Evolutionary conservation across 2,888 invertebrate genomes (phyloP).

Genomic region (Psococerastis gibbosa): DNA sequence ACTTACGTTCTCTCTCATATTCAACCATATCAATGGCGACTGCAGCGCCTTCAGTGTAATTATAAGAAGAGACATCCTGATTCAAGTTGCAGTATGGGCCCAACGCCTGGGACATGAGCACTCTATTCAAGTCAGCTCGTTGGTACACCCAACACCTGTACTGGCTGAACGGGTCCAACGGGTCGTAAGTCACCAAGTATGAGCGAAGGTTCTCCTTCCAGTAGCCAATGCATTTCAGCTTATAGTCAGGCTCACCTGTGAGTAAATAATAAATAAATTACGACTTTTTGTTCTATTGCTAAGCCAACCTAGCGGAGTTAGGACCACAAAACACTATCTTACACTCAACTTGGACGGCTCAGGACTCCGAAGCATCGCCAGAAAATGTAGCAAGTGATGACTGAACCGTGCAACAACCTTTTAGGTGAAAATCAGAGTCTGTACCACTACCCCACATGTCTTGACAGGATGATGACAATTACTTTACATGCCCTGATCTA

Average conservation of each 20-base stretch:
- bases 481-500: no score
- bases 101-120: conserved; percentile 64
- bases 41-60: conserved; percentile 80
- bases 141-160: conserved; percentile 98
- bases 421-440: no score
- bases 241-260: conserved; percentile 80
- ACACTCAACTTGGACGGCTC: no score
- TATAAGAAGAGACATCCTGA: conserved; percentile 78
- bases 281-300: no score
- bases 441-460: no score
- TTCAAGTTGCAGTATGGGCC: conserved; percentile 79
- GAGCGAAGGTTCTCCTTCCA: conserved; percentile 97
- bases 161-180: conserved; percentile 84
- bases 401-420: no score
- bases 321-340: no score
- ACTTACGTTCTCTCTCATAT: conserved; percentile 73
- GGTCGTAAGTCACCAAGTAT: conserved; percentile 89
- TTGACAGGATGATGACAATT: no score
- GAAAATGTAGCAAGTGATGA: no score
- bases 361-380: no score
- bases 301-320: no score
- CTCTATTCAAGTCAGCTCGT: conserved; percentile 75
- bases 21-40: conserved; percentile 81
- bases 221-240: conserved; percentile 90
- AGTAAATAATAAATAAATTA: no score